Evolutionary conservation across 2,888 invertebrate species (phyloP), one percentile per base, ranked within the genome.

Genomic region (Agrotis puta): DNA sequence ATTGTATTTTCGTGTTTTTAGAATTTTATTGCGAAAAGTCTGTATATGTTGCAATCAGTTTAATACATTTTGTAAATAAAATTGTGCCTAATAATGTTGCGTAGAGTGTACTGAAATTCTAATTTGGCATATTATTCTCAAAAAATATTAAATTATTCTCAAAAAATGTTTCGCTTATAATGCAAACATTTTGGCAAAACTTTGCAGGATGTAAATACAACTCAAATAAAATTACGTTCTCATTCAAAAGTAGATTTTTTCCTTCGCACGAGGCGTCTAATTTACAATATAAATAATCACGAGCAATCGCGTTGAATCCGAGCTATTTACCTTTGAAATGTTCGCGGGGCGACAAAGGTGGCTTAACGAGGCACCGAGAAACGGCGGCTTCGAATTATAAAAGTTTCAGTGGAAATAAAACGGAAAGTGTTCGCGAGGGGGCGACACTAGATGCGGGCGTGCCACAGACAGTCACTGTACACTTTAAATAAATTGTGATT

Each of bases 281-380:
- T 91, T 91, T 90, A 91, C 90, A 93, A 92, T 92, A 92, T 87
- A 92, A 92, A 92, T 91, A 92, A 91, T 91, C 87, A 91, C 82
- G 86, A 87, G 88, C 90, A 90, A 91, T 92, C 86, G 86, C 76
- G 84, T 86, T 88, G 88, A 88, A 90, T 90, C 88, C 85, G 82
- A 87, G 90, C 86, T 90, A 88, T 92, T 92, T 92, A 90, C 90
- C 87, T 90, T 88, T 83, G 87, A 86, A 88, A 89, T 84, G 83
- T 86, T 86, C 83, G 83, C 85, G 83, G 84, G 80, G 79, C 86
- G 86, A 92, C 92, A 93, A 93, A 92, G 91, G 91, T 92, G 88
- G 82, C 91, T 88, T 92, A 93, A 92, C 90, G 92, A 92, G 90
- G 86, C 88, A 86, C 87, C 81, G 85, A 79, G 88, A 86, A 87